These are phyloP conservation scores for Crambe crambe DNA, from an alignment of 37 sponge, comb jelly and placozoan species.

Conservation along the genomic window DNA sequence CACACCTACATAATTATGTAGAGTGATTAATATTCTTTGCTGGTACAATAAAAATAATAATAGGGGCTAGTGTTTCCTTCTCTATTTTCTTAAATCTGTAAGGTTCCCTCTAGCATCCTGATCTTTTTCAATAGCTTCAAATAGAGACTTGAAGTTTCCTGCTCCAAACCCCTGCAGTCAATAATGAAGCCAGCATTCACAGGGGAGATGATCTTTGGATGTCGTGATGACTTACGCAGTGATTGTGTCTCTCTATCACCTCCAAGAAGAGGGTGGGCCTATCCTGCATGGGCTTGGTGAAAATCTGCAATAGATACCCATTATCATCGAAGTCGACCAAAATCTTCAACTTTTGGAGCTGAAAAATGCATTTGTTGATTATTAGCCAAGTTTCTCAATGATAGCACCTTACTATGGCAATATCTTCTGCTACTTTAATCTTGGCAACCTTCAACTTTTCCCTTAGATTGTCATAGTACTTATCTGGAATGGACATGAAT, in stretches of 20 bases:
- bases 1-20: too few relatives aligned
- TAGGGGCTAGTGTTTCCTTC: too few relatives aligned
- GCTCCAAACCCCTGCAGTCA: slow-evolving; percentile 95
- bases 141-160: slow-evolving; percentile 99
- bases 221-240: slow-evolving; percentile 54
- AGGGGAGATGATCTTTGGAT: too few relatives aligned
- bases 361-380: neutral
- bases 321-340: slow-evolving; percentile 97
- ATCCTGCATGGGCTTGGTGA: slow-evolving; percentile 97
- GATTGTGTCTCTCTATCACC: slow-evolving; percentile 95
- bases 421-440: slow-evolving; percentile 73
- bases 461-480: slow-evolving; percentile 85
- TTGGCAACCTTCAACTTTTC: slow-evolving; percentile 82
- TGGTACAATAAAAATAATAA: too few relatives aligned
- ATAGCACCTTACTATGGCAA: slow-evolving; percentile 59
- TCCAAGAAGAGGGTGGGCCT: slow-evolving; percentile 97
- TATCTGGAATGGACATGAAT: slow-evolving; percentile 87
- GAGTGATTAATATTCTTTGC: too few relatives aligned
- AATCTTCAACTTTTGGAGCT: slow-evolving; percentile 92
- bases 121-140: slow-evolving; percentile 93
- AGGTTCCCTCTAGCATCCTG: slow-evolving; percentile 86
- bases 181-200: neutral
- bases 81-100: too few relatives aligned
- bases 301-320: slow-evolving; percentile 98
- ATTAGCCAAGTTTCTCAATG: neutral